Evolutionary conservation across 2,888 invertebrate genomes (phyloP).

Genomic region (Cheilosia grossa): DNA sequence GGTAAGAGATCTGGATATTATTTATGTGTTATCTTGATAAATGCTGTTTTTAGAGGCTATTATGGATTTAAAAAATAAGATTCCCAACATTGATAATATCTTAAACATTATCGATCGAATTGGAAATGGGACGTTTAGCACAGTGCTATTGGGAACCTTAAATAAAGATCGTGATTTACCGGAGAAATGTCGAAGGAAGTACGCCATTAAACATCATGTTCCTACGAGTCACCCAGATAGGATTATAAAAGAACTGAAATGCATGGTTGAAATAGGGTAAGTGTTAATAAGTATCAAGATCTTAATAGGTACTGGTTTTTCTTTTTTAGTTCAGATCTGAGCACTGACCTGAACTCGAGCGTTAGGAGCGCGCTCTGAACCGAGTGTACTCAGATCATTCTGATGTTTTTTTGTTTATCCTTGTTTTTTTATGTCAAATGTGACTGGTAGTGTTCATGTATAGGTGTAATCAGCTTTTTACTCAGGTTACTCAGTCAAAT

Average conservation of each 20-base stretch:
- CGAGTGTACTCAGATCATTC: too few relatives aligned
- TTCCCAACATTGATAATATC: slow-evolving; percentile 86
- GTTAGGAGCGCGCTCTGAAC: too few relatives aligned
- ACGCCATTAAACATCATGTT: slow-evolving; percentile 93
- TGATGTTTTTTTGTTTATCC: too few relatives aligned
- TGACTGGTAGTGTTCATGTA: too few relatives aligned
- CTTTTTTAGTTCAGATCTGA: too few relatives aligned
- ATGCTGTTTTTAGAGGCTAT: slow-evolving; percentile 79
- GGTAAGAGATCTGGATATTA: neutral
- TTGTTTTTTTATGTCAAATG: too few relatives aligned
- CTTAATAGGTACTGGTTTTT: too few relatives aligned
- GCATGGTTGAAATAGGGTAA: slow-evolving; percentile 91
- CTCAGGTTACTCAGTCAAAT: too few relatives aligned
- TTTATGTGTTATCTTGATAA: neutral
- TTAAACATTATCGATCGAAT: slow-evolving; percentile 89
- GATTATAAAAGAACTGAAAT: slow-evolving; percentile 91
- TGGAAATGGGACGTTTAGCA: slow-evolving; percentile 94
- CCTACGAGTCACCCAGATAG: slow-evolving; percentile 93
- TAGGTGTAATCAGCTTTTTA: too few relatives aligned
- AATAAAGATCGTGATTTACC: slow-evolving; percentile 82
- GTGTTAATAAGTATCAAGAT: slow-evolving; percentile 41
- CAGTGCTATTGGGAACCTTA: slow-evolving; percentile 91
- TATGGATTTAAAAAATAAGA: slow-evolving; percentile 80
- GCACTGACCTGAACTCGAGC: too few relatives aligned
- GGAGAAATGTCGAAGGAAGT: slow-evolving; percentile 85